Conservation (phyloP, 1,140 invertebrate species). For the Psix sp. region DNA sequence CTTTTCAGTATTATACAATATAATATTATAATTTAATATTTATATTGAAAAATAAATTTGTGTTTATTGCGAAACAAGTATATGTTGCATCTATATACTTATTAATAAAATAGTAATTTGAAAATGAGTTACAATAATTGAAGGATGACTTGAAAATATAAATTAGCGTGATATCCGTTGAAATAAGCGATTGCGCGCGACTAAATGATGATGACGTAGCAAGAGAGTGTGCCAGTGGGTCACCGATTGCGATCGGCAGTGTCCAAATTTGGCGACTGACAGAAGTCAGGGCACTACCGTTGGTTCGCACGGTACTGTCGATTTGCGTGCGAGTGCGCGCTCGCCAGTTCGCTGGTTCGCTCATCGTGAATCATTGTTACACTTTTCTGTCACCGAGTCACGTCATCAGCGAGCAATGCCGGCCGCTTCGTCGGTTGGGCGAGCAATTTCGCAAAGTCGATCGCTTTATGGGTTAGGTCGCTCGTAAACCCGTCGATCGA, state of each 20-base stretch:
- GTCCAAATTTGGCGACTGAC: conserved; percentile 67
- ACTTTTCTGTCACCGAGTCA: conserved; percentile 20
- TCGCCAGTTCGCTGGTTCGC: neutral
- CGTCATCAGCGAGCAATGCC: conserved; percentile 22
- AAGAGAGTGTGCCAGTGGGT: conserved; percentile 74
- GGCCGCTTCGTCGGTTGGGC: neutral
- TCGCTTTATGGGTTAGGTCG: conserved; percentile 16
- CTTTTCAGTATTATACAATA: too few relatives aligned
- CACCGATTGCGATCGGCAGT: conserved; percentile 65
- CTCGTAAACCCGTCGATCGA: conserved; percentile 9
- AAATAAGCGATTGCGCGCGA: conserved; percentile 48
- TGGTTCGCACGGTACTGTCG: conserved; percentile 38
- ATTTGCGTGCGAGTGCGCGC: conserved; percentile 29
- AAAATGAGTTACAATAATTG: too few relatives aligned
- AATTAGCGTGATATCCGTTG: too few relatives aligned
- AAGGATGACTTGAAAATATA: conserved; percentile 32
- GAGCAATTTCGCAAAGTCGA: conserved; percentile 16
- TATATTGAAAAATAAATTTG: too few relatives aligned
- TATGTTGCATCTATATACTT: too few relatives aligned
- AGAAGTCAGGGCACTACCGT: conserved; percentile 38
- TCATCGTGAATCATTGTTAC: conserved; percentile 43
- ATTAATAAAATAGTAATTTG: too few relatives aligned
- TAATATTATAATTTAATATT: too few relatives aligned
- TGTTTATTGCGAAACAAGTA: too few relatives aligned
- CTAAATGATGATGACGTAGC: conserved; percentile 56